Evolutionary conservation across 2,888 invertebrate species (phyloP), one percentile per base, ranked within the genome.

Genomic region (Melolontha melolontha): DNA sequence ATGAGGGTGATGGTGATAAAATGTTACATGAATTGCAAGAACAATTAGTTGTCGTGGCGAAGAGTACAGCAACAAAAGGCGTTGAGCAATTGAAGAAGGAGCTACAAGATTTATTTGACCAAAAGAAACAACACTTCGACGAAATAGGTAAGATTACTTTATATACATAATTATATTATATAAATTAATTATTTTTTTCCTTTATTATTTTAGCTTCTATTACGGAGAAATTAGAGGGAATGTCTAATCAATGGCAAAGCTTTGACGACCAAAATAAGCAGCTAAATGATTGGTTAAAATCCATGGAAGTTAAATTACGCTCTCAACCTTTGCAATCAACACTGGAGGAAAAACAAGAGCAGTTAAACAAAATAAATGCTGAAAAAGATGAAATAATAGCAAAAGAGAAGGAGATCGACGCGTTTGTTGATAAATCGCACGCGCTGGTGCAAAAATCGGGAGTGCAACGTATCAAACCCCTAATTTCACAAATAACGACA

Each of bases 351-450:
- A 98, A 97, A 82, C 89, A 91, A 76, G 85, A 87, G 27, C 92
- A 93, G 75, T 84, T 95, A 10, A 87, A 90, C 71, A 86, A 86
- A 63, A 92, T 92, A 75, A 90, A 91, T 75, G 89, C 91, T 57
- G 88, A 92, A 75, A 89, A 94, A 16, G 92, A 94, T 71, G 87
- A 89, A 57, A 91, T 97, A 55, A 85, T 91, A 57, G 88, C 88
- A 10, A 92, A 94, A 76, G 97, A 97, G 82, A 90, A 91, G 75
- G 91, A 92, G 79, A 90, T 97, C 47, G 97, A 97, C 81, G 87
- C 89, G 10, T 96, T 97, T 79, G 90, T 95, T 17, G 97, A 97
- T 81, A 91, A 90, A 77, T 93, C 95, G n/a, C 95, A 97, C 79
- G 89, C 90, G 10, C 85, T 98, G 64, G 87, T 96, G 0, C 94